These are phyloP conservation scores for Neodiprion lecontei DNA, from an alignment of 1,140 invertebrate genomes.

Conservation along the genomic window DNA sequence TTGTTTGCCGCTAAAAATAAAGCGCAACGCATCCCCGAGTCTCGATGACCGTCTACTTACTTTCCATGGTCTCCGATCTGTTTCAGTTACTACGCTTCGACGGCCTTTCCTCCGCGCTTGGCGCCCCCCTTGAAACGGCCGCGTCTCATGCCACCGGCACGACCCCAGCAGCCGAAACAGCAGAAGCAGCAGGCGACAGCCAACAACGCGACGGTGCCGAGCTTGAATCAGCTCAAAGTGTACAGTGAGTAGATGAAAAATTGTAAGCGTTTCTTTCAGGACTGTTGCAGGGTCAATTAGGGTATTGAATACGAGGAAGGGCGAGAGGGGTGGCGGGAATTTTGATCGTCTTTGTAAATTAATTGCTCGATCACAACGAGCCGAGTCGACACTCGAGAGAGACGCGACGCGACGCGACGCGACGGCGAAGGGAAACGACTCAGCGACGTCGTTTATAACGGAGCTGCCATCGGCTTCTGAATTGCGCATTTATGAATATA, in stretches of 20 bases:
- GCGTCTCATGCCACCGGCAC: slow-evolving; percentile 65
- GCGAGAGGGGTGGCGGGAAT: neutral
- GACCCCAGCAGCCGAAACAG: slow-evolving; percentile 58
- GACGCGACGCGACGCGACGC: neutral
- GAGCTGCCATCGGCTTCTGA: neutral
- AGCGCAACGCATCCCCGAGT: no score
- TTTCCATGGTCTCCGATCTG: slow-evolving; percentile 21
- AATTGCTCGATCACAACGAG: slow-evolving; percentile 5
- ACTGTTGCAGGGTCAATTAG: neutral
- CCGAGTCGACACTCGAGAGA: neutral
- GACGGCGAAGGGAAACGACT: neutral
- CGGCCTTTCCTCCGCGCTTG: slow-evolving; percentile 64
- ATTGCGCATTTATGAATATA: slow-evolving; percentile 12
- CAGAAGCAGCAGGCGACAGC: slow-evolving; percentile 48
- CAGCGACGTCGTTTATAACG: neutral
- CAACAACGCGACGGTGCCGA: slow-evolving; percentile 44
- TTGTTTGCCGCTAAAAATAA: no score
- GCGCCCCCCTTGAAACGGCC: slow-evolving; percentile 68
- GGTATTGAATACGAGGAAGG: neutral
- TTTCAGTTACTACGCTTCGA: slow-evolving; percentile 69
- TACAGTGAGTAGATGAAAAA: slow-evolving; percentile 66
- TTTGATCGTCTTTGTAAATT: slow-evolving; percentile 4
- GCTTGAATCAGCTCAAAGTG: slow-evolving; percentile 66
- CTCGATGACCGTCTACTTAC: neutral
- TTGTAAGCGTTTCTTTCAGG: neutral